phyloP scores from a whole-genome alignment of 2,113 vertebrate genomes.

The Uria lomvia region DNA sequence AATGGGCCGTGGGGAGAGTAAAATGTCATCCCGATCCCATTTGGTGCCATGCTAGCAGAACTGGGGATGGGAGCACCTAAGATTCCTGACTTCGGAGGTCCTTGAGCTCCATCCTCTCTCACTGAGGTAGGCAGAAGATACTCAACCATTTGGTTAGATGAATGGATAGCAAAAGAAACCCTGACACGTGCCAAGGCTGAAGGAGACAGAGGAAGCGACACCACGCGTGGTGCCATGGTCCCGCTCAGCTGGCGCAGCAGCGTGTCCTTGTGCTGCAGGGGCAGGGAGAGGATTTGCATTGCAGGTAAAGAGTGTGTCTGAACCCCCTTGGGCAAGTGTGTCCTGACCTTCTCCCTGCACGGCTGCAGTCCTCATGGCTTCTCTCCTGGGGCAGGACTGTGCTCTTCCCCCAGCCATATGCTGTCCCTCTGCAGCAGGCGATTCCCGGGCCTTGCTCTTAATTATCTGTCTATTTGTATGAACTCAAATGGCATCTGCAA shows the following conservation, averaged over 20 bases:
- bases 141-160: background rate
- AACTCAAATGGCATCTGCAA: background rate
- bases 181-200: accelerated
- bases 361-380: background rate
- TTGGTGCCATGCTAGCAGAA: background rate
- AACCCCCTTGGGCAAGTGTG: background rate
- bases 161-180: background rate
- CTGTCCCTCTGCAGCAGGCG: background rate
- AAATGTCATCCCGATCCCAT: background rate
- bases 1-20: background rate
- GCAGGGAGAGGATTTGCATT: background rate
- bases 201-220: background rate
- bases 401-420: accelerated
- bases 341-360: background rate
- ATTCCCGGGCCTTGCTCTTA: background rate
- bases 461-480: background rate
- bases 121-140: background rate
- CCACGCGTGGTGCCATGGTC: accelerated
- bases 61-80: background rate
- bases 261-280: background rate
- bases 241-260: background rate
- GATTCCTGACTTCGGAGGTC: background rate
- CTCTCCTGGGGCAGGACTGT: background rate
- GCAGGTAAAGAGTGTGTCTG: background rate
- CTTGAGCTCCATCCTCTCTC: background rate